A percentile compares a stretch with the other conserved stretches of the same genome.
These are phyloP conservation scores for Drosophila quasianomalipes DNA, from an alignment of 2,888 invertebrate species.

Conservation along the genomic window DNA sequence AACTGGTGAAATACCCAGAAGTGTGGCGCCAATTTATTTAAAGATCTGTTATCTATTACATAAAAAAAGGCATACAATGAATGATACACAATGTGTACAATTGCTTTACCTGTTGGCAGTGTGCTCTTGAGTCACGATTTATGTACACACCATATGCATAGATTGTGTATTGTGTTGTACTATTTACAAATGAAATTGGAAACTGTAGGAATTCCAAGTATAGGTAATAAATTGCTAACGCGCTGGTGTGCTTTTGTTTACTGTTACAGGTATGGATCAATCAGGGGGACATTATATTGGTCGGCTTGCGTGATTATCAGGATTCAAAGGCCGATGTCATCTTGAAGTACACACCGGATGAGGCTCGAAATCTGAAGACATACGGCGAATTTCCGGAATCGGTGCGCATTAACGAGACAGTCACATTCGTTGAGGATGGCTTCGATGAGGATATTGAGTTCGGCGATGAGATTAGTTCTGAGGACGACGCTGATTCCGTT, in stretches of 20 bases:
- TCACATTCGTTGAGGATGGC: constrained; percentile 97
- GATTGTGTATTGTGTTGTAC: not conserved
- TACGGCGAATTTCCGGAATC: constrained; percentile 99
- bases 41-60: constrained; percentile 71
- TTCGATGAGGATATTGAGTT: constrained; percentile 99
- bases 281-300: constrained; percentile 98
- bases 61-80: not conserved
- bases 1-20: constrained; percentile 65
- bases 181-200: constrained; percentile 18
- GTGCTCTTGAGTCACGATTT: constrained; percentile 27
- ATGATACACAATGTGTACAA: constrained; percentile 37
- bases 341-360: constrained; percentile 99
- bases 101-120: constrained; percentile 11
- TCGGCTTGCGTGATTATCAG: constrained; percentile 98
- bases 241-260: constrained; percentile 13
- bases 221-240: constrained; percentile 16
- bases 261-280: constrained; percentile 95
- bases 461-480: constrained; percentile 97
- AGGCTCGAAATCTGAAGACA: constrained; percentile 99
- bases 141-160: not conserved
- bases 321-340: constrained; percentile 99
- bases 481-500: constrained; percentile 93
- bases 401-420: constrained; percentile 98
- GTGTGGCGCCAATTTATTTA: constrained; percentile 46
- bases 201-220: constrained; percentile 5